Base-by-base conservation (phyloP, 2,113 vertebrate species). In the Meriones unguiculatus region DNA sequence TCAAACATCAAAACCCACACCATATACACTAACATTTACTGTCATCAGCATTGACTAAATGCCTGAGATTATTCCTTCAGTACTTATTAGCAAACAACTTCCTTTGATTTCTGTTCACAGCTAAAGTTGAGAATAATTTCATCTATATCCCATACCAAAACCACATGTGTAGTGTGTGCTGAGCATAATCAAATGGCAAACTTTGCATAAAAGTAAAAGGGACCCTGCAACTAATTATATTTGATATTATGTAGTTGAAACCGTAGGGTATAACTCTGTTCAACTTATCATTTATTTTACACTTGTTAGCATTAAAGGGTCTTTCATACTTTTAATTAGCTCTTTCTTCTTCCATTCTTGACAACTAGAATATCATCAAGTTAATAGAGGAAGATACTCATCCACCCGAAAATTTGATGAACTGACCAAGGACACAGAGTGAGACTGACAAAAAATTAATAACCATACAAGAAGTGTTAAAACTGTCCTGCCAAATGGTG, bases 371-470 rank as follows among this genome's bases (percentile, higher is more conserved):
- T 90, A 94, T 96, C 82, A 97, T 95, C 94, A 93, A 35, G 32
- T 92, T 97, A 95, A 96, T 80, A 97, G 59, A 95, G 88, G 69
- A 92, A 97, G 96, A 94, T 89, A 93, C 12, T 92, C 96, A 97
- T 95, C 90, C 89, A 96, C 88, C 86, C 0, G 1, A 93, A 96
- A 95, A 96, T 96, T 95, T 97, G 97, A 97, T 97, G 95, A 97
- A 90, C 93, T 98, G 90, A 70, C 81, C 72, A 97, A 98, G 97
- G 96, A 95, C 95, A 97, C 17, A 97, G 85, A 94, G 80, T 92
- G 85, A 97, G 72, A 90, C 62, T 93, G 89, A 96, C 85, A 97
- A 92, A 95, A 96, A 97, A 92, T 97, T 97, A 97, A 94, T 97
- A 90, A 70, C 72, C 90, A 92, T 41, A 87, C 30, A 32, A 96